Evolutionary conservation across 2,797 vertebrate genomes (phyloP), one percentile per base, ranked within the genome.

Genomic region (Acanthurus tractus): DNA sequence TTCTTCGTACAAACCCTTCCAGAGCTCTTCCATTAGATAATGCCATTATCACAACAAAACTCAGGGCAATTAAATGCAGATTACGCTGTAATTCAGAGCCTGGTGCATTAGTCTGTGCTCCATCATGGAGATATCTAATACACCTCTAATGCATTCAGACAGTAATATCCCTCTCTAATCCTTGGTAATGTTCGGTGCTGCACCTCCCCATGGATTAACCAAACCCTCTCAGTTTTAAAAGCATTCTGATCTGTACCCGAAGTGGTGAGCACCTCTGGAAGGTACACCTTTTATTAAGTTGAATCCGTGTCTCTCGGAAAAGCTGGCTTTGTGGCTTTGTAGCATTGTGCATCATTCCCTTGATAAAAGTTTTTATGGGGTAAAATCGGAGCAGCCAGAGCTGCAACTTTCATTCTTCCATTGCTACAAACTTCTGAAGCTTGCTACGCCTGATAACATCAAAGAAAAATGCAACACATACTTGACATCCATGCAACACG

Each of bases 41-140:
- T 89, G 38, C 82, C 81, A 90, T 92, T 90, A 93, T 88, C 81
- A 87, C 79, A 93, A 89, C 91, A 90, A 93, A 93, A 93, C 79
- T 88, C 90, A 17, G 67, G 89, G 89, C 92, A 94, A 94, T 94
- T 93, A 94, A 92, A 93, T 84, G 82, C 81, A 93, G 90, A 94
- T 94, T 93, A 91, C 1, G 34, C 77, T 78, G 66, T 89, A 89
- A 92, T 93, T 91, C 85, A 88, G 86, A 84, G 84, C 45, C 83
- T 88, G 89, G 83, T 92, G 83, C 92, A 94, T 94, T 94, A 89
- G 88, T 86, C 86, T 84, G 79, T 78, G 83, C 83, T 90, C 84
- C 84, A 92, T 88, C 86, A 84, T 75, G 52, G 70, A 89, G 82
- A 91, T 77, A 91, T 93, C 90, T 91, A 93, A 93, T 92, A 94